Evolutionary conservation across 2,888 invertebrate genomes (phyloP), one percentile per base, ranked within the genome.

Genomic region (Lasioglossum zephyrum): DNA sequence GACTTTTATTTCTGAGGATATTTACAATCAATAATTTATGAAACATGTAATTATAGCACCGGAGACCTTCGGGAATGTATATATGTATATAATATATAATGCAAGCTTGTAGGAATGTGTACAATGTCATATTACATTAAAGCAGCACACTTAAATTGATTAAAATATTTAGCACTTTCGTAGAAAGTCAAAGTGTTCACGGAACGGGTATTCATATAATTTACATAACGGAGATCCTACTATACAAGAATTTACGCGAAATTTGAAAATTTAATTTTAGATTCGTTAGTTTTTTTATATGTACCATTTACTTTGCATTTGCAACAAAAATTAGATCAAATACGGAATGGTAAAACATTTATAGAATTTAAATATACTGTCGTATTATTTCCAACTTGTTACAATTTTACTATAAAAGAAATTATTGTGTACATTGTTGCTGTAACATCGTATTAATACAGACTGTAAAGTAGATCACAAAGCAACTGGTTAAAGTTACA

Each of bases 11-110:
- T 53, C 36, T 74, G 31, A 41, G 63, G 63, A 76, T 31, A 76
- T 60, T 60, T 76, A 0, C n/a, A 74, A 74, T 26, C n/a, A 26
- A 39, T 41, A 41, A 31, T 76, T 76, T 76, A 41, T 76, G 22
- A 69, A 69, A 69, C 69, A 18, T 69, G 36, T 69, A 69, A 39
- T 69, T 22, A 69, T 69, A 69, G 39, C 39, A 69, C 22, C 22
- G 69, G 18, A 69, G 36, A 22, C 39, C 69, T 39, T 69, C 36
- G 36, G 22, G 4, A 69, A 69, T 69, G 22, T 36, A 36, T 36
- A 22, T 36, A 36, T 39, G 22, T 39, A 39, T 66, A 36, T 36
- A 18, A 31, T 31, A 31, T 31, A 31, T 31, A 31, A 31, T 36
- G 36, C 39, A 69, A 69, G 69, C 36, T 39, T 69, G 39, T 69